Percentiles rank a stretch among this genome's conserved stretches.
phyloP scores from a whole-genome alignment of 2,888 invertebrate species.

The Nematopogon swammerdamellus region DNA sequence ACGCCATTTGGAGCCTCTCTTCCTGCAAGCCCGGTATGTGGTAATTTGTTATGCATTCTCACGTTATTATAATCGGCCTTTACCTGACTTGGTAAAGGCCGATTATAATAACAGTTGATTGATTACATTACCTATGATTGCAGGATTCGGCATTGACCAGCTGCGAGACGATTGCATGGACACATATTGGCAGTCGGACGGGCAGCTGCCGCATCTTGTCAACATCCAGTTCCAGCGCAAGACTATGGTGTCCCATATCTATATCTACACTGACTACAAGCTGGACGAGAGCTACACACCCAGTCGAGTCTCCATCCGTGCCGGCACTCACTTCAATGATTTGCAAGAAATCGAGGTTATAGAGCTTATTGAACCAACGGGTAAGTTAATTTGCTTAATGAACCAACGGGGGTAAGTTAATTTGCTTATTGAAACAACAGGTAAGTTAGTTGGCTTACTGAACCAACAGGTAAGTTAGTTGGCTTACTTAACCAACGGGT shows the following conservation, averaged over 20 bases:
- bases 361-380: constrained; percentile 88
- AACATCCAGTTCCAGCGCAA: constrained; percentile 96
- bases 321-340: constrained; percentile 96
- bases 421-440: no score
- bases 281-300: constrained; percentile 99
- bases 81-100: no score
- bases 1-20: constrained; percentile 97
- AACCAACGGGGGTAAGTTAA: no score
- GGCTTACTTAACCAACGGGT: no score
- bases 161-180: constrained; percentile 93
- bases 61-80: not conserved
- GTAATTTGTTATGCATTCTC: not conserved
- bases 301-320: constrained; percentile 86
- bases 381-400: constrained; percentile 26
- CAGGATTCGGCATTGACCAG: constrained; percentile 97
- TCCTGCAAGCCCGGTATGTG: constrained; percentile 91
- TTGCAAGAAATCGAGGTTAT: constrained; percentile 93
- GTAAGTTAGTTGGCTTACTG: no score
- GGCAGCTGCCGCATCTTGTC: constrained; percentile 95
- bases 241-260: constrained; percentile 92
- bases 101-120: no score
- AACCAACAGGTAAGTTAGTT: no score
- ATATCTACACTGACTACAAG: constrained; percentile 97
- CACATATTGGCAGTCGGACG: constrained; percentile 99
- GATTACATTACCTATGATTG: no score